Conservation (phyloP, 1,140 invertebrate species). For the Zaprionus ornatus region DNA sequence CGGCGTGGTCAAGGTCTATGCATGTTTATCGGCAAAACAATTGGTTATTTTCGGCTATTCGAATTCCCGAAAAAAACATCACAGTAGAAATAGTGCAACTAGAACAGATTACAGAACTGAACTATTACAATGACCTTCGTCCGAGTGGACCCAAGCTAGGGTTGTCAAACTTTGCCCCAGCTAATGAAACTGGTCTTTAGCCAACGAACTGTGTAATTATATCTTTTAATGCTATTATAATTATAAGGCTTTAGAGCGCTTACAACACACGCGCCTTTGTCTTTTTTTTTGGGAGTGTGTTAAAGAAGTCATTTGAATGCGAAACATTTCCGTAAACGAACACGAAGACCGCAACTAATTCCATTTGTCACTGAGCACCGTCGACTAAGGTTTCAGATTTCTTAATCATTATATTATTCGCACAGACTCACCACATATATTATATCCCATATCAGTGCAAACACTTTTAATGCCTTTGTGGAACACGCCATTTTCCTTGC, state of each 20-base stretch:
- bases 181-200: conserved; percentile 42
- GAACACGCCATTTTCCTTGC: conserved; percentile 71
- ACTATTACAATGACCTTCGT: conserved; percentile 16
- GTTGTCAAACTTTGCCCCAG: conserved; percentile 11
- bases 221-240: conserved; percentile 49
- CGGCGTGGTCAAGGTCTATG: conserved; percentile 36
- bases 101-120: neutral
- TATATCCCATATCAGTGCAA: conserved; percentile 67
- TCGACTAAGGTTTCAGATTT: conserved; percentile 17
- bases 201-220: conserved; percentile 35
- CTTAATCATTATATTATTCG: conserved; percentile 11
- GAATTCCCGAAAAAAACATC: too few species aligned
- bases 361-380: neutral
- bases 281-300: neutral
- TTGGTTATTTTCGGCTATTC: too few species aligned
- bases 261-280: conserved; percentile 14
- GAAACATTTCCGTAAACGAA: conserved; percentile 19
- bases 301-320: conserved; percentile 29
- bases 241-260: conserved; percentile 34
- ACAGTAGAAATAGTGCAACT: neutral
- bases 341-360: conserved; percentile 19
- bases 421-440: conserved; percentile 71
- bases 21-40: conserved; percentile 20
- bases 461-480: conserved; percentile 66
- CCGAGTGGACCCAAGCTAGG: neutral